A percentile compares a stretch with the other conserved stretches of the same genome.
phyloP scores from a whole-genome alignment of 2,797 vertebrate species.

The Momotus momota region DNA sequence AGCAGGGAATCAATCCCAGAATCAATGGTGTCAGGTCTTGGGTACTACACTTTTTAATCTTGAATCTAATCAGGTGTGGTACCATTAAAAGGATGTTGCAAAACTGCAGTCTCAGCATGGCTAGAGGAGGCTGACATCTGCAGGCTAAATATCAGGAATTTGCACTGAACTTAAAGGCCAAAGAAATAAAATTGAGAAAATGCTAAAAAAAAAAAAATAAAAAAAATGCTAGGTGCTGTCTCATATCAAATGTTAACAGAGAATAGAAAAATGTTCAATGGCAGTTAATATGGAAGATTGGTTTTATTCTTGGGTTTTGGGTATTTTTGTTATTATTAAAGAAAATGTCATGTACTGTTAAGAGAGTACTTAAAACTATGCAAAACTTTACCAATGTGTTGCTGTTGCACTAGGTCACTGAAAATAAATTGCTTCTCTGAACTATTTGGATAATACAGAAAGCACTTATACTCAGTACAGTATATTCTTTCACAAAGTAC shows the following conservation, averaged over 20 bases:
- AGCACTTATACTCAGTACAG: background rate
- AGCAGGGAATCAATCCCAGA: background rate
- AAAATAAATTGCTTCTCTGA: background rate
- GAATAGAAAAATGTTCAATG: background rate
- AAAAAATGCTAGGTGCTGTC: background rate
- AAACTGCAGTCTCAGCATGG: background rate
- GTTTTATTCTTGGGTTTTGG: background rate
- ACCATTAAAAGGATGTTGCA: background rate
- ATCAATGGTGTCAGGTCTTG: background rate
- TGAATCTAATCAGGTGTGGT: background rate
- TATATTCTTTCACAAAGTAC: background rate
- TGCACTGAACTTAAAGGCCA: background rate
- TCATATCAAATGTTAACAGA: background rate
- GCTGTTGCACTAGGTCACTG: background rate
- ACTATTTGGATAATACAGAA: background rate
- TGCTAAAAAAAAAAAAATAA: background rate
- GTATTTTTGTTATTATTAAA: background rate
- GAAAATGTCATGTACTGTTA: fast-evolving
- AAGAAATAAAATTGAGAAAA: background rate
- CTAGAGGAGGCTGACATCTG: background rate
- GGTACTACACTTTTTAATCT: background rate
- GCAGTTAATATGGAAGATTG: background rate
- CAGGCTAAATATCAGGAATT: background rate
- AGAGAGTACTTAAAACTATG: background rate
- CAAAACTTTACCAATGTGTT: background rate